Conservation (phyloP, 2,888 invertebrate genomes). For the Girardia tigrina region DNA sequence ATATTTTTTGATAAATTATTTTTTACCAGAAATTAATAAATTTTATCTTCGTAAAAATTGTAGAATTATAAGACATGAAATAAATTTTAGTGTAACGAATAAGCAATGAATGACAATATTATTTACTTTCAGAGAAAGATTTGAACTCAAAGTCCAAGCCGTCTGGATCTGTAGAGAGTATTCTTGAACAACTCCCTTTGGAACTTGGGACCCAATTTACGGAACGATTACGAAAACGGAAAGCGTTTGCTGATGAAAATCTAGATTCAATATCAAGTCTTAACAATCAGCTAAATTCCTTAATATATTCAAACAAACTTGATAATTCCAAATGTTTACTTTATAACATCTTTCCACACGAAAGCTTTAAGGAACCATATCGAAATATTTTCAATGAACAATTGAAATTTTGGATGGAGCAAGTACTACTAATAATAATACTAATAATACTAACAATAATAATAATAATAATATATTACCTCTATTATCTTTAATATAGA, state of each 20-base stretch:
- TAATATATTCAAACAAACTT: background rate
- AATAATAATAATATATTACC: conserved; percentile 23
- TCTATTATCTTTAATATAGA: too few relatives aligned
- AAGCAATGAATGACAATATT: background rate
- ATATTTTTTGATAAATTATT: background rate
- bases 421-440: conserved; percentile 10
- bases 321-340: background rate
- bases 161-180: background rate
- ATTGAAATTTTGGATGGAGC: conserved; percentile 7
- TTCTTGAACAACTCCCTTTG: background rate
- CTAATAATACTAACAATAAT: background rate
- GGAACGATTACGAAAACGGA: conserved; percentile 37
- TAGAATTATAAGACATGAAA: background rate
- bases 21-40: too few relatives aligned
- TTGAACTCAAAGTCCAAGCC: background rate
- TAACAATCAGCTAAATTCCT: background rate
- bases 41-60: too few relatives aligned
- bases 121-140: background rate
- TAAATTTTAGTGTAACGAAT: background rate
- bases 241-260: conserved; percentile 37
- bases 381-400: background rate
- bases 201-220: background rate
- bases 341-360: background rate
- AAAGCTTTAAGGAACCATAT: background rate
- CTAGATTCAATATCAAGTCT: conserved; percentile 15